Base-by-base conservation (phyloP, 2,888 invertebrate genomes). In the Teinopalpus imperialis region DNA sequence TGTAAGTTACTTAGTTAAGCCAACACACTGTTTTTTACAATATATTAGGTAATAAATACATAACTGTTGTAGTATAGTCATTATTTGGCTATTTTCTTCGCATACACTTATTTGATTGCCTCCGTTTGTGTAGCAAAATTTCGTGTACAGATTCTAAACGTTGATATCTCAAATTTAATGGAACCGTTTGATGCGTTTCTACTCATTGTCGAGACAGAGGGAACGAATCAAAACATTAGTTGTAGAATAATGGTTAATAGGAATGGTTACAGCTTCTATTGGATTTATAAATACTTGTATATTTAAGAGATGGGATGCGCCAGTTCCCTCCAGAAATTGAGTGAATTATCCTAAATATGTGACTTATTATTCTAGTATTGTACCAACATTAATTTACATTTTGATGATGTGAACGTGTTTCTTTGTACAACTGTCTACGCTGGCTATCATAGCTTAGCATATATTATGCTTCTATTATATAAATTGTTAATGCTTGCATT, bases 11-110 rank as follows among this genome's bases (percentile, higher is more conserved):
- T 64, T 75, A 79, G 70, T 60, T 83, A 82, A 81, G 81, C 74
- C 68, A 73, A 81, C 73, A 80, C 76, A 82, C 82, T 79, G 83
- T 88, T 88, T 88, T 87, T 85, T 87, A 88, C 83, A 82, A 85
- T 87, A 87, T 85, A 71, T 66, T 86, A 86, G 74, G 70, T 78
- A 79, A 75, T 73, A 76, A 76, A 74, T 75, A 74, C 76, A 74
- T 82, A 80, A 83, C 80, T 85, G 82, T 86, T 83, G 83, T 87
- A 86, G 62, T 76, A 73, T 79, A 74, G 61, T 56, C 67, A 69
- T 78, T 75, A 73, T 77, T 81, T 82, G 82, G 76, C 78, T 80
- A 74, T 78, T 76, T 76, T 72, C 69, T 66, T 69, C 64, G 64
- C 67, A 69, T 69, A 64, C n/a, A n/a, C 57, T 52, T 56, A 40